These are phyloP conservation scores for Pheosia gnoma DNA, from an alignment of 2,888 invertebrate species.

Conservation along the genomic window DNA sequence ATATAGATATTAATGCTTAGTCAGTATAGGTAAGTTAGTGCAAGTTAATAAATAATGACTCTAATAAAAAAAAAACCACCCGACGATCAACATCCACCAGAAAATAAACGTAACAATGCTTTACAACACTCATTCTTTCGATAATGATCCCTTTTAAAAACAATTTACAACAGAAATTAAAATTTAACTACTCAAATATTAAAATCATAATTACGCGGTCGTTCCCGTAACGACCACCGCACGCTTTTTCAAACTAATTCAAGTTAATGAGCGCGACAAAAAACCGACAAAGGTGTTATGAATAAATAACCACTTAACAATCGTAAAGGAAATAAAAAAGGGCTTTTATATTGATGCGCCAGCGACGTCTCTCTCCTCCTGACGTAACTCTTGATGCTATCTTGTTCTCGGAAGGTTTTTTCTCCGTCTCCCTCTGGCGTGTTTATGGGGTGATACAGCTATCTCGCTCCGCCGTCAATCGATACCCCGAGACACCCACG, in stretches of 20 bases:
- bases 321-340: constrained; percentile 50
- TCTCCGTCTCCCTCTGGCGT: constrained; percentile 45
- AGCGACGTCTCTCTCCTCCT: constrained; percentile 69
- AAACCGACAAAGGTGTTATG: constrained; percentile 81
- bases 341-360: constrained; percentile 73
- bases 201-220: constrained; percentile 35
- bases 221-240: constrained; percentile 42
- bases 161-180: constrained; percentile 26
- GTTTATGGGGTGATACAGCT: constrained; percentile 19
- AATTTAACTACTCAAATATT: constrained; percentile 29
- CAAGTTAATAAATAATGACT: too few relatives aligned
- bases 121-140: not conserved
- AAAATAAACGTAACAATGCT: not conserved
- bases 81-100: not conserved
- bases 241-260: constrained; percentile 63
- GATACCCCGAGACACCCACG: constrained; percentile 73
- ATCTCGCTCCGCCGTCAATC: constrained; percentile 67
- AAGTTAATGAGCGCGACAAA: constrained; percentile 68
- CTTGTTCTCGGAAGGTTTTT: constrained; percentile 75
- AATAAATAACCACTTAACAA: constrained; percentile 75
- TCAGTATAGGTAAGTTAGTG: too few relatives aligned
- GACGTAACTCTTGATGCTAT: constrained; percentile 74
- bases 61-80: not conserved
- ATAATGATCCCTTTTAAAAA: constrained; percentile 5
- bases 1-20: too few relatives aligned